Base-by-base conservation (phyloP, 2,888 invertebrate species). In the Baccha elongata region DNA sequence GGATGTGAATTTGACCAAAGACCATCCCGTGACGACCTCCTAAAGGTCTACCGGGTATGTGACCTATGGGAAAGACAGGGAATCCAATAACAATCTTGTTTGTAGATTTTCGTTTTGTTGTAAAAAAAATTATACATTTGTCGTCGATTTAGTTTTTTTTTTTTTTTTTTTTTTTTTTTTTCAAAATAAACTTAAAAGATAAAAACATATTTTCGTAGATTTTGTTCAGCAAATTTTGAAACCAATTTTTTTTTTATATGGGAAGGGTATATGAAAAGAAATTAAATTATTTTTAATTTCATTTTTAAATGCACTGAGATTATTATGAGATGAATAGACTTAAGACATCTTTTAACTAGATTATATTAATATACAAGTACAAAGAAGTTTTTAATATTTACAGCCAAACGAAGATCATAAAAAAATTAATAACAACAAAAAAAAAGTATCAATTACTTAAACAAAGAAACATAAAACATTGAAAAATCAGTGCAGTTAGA, bases 1-100 rank as follows among this genome's bases (percentile, higher is more conserved):
- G 92, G 90, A 89, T 92, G 91, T 91, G 92, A 88, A 91, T 90
- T 91, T 91, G 91, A 89, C 91, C 93, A 92, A 93, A 93, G 89
- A 93, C 93, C 93, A 93, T 93, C 91, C 93, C 93, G 91, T 93
- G 93, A 89, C 93, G 92, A 91, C 93, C 93, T 88, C 93, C 93
- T 91, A 92, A 92, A 91, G 93, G 93, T 91, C 93, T 92, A 91
- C 93, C 93, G 90, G 93, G 93, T 91, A 93, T 91, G 90, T 93
- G 92, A 92, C 93, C 93, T 93, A 92, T 79, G 85, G 83, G 83
- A 60, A 84, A 84, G 67, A 79, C 60, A 84, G 79, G 79, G 60
- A 80, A 80, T 79, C 79, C 79, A 84, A 84, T 79, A 65, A 83
- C 76, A 72, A 64, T 37, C 64, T 60, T 81, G 29, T 73, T 65